Evolutionary conservation across 1,140 invertebrate genomes (phyloP), one percentile per base, ranked within the genome.

Genomic region (Ladona fulva): DNA sequence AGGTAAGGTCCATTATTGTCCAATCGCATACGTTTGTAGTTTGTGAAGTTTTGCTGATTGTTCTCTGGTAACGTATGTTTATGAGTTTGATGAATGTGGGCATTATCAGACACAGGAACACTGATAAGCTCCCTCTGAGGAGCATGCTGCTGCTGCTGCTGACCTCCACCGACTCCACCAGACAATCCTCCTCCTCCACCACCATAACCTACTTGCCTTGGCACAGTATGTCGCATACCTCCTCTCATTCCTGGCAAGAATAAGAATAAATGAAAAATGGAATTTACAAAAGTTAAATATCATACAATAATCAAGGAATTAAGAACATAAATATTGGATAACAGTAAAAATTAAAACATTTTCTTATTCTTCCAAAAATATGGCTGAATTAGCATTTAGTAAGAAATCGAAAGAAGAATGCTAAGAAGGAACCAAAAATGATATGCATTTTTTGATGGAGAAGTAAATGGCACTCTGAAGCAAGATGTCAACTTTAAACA

Each of bases 121-220:
- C 81, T 84, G 14, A 87, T 85, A 12, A 88, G 80, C 80, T 87
- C 86, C 37, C 86, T 80, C 75, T 83, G 80, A 24, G 80, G 80
- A 19, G 78, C 73, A 24, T 66, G 52, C 52, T 66, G 52, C n/a
- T 66, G 44, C n/a, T n/a, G 76, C 78, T 22, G 79, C 76, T 44
- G 52, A 79, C 29, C 80, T 37, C 59, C 52, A 25, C 73, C 59
- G 25, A 78, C 77, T 22, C 74, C 76, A 10, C 76, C 76, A 78
- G 75, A 12, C 12, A 22, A 24, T 3, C 22, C 16, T 11, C n/a
- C 77, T 24, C 25, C 22, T 77, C 29, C 77, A 59, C 52, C n/a
- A 66, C 52, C 52, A 66, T 66, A 66, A 8, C 29, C 29, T 19
- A 1, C 52, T 22, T 66, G 52, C n/a, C 52, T 66, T 66, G 52